Base-by-base conservation (phyloP, 2,888 invertebrate genomes). In the Podotricha telesiphe region DNA sequence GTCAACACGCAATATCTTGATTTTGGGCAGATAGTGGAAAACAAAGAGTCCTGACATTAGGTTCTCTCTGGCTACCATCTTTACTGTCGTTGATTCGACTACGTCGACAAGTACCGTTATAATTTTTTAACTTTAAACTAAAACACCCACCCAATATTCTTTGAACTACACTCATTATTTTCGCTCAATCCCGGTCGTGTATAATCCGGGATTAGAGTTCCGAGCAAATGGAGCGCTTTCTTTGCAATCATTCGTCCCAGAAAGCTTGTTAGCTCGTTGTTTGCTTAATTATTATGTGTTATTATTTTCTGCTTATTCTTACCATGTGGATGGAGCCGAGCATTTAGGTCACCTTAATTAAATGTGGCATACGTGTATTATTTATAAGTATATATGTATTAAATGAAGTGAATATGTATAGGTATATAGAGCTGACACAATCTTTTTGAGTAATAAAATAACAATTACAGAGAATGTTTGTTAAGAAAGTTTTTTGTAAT, bases 171-270 rank as follows among this genome's bases (percentile, higher is more conserved):
- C 72, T 75, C 71, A 71, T 75, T 75, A 75, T 74, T 74, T 67
- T 63, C 65, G 34, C 67, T 72, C 66, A 66, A 71, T 71, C 58
- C 70, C 63, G 67, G 64, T 62, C 69, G 64, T 70, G 67, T 68
- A 73, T 73, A 74, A 75, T 71, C 72, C 75, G 67, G 71, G 73
- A 75, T 76, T 76, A 76, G 68, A 67, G 62, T 70, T 67, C 70
- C 58, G 63, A 65, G 62, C 62, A 73, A 73, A 74, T 73, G 74
- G 72, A 76, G 71, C 65, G 64, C 68, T 73, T 63, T 73, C 72
- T 70, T 55, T 53, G 56, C 50, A 70, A 73, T 70, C 69, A 70
- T 72, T 67, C 59, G 63, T 59, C 37, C 62, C 50, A 58, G 67
- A 59, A 62, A 59, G 67, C 70, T 70, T 67, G 67, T 70, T 70